Conservation (phyloP, 2,888 invertebrate species). For the Blera fallax region DNA sequence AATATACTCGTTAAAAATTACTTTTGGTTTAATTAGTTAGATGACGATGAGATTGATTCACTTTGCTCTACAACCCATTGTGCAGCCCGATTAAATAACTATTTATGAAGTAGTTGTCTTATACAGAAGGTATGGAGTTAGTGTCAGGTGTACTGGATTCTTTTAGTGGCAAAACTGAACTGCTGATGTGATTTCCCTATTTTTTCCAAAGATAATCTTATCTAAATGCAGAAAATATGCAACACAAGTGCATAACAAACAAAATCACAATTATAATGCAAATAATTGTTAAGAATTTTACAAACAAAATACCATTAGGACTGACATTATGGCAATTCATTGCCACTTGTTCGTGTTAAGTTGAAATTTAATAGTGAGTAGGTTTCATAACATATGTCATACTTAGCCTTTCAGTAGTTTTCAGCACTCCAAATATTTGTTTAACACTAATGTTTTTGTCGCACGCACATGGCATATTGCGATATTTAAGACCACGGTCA, state of each 20-base stretch:
- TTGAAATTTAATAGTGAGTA: slow-evolving; percentile 20
- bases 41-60: too few relatives aligned
- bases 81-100: too few relatives aligned
- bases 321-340: neutral
- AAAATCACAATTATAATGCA: slow-evolving; percentile 58
- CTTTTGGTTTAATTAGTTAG: too few relatives aligned
- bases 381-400: slow-evolving; percentile 56
- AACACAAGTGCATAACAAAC: slow-evolving; percentile 67
- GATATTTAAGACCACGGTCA: neutral
- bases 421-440: slow-evolving; percentile 51
- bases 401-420: slow-evolving; percentile 31
- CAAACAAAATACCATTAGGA: slow-evolving; percentile 35
- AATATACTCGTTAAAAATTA: too few relatives aligned
- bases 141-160: neutral
- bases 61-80: too few relatives aligned
- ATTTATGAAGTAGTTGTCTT: too few relatives aligned
- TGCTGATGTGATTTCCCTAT: slow-evolving; percentile 8
- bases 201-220: slow-evolving; percentile 49
- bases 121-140: too few relatives aligned
- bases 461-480: slow-evolving; percentile 43
- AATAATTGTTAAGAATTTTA: slow-evolving; percentile 53
- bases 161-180: neutral
- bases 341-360: slow-evolving; percentile 49
- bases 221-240: slow-evolving; percentile 50
- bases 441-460: slow-evolving; percentile 23